Evolutionary conservation across 2,888 invertebrate genomes (phyloP).

Genomic region (Philhelius pedissequus): DNA sequence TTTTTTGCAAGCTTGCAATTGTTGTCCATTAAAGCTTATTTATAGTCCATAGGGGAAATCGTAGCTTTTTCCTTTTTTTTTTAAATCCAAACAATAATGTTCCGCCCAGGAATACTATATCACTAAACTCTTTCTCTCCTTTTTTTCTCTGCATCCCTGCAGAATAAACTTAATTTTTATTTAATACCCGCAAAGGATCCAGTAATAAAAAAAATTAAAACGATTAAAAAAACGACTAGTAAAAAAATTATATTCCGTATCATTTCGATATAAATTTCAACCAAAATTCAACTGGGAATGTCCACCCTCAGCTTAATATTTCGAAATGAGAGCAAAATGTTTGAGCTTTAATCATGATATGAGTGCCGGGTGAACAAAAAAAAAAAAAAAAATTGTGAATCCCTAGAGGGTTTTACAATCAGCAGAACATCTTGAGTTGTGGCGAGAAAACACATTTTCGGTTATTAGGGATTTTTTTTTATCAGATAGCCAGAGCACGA

Average conservation of each 20-base stretch:
- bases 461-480: constrained; percentile 18
- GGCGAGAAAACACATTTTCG: constrained; percentile 20
- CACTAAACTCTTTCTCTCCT: not conserved
- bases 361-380: constrained; percentile 4
- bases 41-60: constrained; percentile 46
- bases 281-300: not conserved
- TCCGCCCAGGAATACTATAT: not conserved
- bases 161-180: constrained; percentile 39
- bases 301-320: not conserved
- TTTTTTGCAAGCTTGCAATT: not conserved
- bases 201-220: constrained; percentile 12
- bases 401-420: constrained; percentile 5
- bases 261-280: constrained; percentile 39
- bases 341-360: constrained; percentile 40
- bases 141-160: not conserved
- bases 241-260: constrained; percentile 2
- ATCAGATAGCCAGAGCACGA: constrained; percentile 23
- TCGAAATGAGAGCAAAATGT: constrained; percentile 9
- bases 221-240: not conserved
- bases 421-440: constrained; percentile 6
- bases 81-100: constrained; percentile 19
- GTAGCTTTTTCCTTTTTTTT: constrained; percentile 7
- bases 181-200: constrained; percentile 31
- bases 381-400: constrained; percentile 27
- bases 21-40: constrained; percentile 53